Conservation (phyloP, 2,888 invertebrate genomes). For the Epicampocera succincta region DNA sequence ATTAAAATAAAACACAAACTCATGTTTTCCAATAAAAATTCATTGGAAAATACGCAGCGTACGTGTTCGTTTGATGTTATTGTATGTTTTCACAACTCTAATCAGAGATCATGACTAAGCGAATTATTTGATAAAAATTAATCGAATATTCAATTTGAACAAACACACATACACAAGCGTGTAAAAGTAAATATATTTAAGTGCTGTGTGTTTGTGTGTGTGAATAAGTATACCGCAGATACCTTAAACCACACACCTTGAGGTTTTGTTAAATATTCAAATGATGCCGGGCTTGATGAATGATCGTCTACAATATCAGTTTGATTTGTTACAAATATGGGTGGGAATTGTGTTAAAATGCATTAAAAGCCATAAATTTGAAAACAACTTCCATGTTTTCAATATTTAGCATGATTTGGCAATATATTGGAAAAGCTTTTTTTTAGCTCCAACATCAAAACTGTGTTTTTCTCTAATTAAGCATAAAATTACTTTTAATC, state of each 20-base stretch:
- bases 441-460: no score
- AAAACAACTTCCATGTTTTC: conserved; percentile 7
- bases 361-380: conserved; percentile 19
- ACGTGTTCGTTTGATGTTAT: conserved; percentile 8
- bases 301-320: not conserved
- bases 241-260: conserved; percentile 63
- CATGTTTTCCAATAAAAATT: no score
- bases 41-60: not conserved
- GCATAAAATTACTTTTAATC: no score
- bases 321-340: conserved; percentile 22
- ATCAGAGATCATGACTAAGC: conserved; percentile 61
- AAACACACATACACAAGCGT: no score
- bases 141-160: conserved; percentile 20
- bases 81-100: conserved; percentile 6
- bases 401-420: conserved; percentile 10
- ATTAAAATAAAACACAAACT: not conserved
- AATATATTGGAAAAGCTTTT: not conserved
- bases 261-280: conserved; percentile 9
- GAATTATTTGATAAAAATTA: not conserved
- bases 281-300: conserved; percentile 30
- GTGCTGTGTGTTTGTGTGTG: no score
- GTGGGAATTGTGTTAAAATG: conserved; percentile 21
- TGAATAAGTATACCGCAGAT: not conserved
- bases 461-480: no score
- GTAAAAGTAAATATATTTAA: no score